These are phyloP conservation scores for Galaxea fascicularis DNA, from an alignment of 92 coral and sea anemone species.

Conservation along the genomic window DNA sequence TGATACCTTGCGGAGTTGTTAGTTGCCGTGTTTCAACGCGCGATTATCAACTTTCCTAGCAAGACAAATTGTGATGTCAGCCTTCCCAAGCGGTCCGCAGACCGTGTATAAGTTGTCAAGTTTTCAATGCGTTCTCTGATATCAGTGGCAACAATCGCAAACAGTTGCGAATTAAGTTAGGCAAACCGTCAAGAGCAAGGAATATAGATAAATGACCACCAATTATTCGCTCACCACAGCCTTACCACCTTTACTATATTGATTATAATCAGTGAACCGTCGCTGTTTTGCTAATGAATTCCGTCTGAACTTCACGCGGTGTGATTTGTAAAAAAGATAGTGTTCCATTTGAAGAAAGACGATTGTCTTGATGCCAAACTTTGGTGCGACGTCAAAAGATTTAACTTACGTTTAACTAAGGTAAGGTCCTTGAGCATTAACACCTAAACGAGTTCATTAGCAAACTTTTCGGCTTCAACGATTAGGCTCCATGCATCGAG, in stretches of 20 bases:
- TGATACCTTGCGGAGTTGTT: background rate
- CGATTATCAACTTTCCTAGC: background rate
- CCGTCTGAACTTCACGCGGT: slow-evolving; percentile 9
- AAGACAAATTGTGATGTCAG: slow-evolving; percentile 4
- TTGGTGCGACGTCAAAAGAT: background rate
- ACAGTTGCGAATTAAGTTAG: background rate
- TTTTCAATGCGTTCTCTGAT: background rate
- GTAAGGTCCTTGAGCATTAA: background rate
- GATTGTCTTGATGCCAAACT: background rate
- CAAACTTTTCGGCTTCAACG: background rate
- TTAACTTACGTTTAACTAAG: background rate
- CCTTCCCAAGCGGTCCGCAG: background rate
- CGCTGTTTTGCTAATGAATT: slow-evolving; percentile 15
- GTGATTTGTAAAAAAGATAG: slow-evolving; percentile 14
- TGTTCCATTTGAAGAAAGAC: slow-evolving; percentile 4
- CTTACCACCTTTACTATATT: slow-evolving; percentile 13
- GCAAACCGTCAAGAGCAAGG: background rate
- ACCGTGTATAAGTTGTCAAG: background rate
- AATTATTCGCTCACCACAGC: background rate
- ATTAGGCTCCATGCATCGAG: background rate
- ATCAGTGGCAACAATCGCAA: background rate
- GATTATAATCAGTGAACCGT: slow-evolving; percentile 26
- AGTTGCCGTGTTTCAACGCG: background rate
- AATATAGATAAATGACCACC: slow-evolving; percentile 1
- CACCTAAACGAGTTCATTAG: background rate